Conservation (phyloP, 53 echinoderm and acorn worm species). For the Crossaster papposus region DNA sequence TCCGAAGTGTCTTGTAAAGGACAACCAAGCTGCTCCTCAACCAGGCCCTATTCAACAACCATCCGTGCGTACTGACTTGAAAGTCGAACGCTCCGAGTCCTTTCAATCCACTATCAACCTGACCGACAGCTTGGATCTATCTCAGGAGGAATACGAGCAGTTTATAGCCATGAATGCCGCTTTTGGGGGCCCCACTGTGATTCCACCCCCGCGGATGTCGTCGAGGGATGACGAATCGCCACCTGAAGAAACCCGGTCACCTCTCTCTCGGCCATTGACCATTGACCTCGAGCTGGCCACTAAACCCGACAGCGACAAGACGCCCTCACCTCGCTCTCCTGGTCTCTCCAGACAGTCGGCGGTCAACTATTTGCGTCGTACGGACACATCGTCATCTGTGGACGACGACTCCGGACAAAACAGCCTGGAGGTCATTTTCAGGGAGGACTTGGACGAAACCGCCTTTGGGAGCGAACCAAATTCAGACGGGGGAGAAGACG, state of each 20-base stretch:
- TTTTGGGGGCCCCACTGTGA: constrained; percentile 47
- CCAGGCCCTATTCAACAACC: background rate
- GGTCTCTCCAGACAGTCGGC: constrained; percentile 28
- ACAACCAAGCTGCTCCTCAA: background rate
- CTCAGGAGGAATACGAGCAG: constrained; percentile 53
- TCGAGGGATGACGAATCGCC: background rate
- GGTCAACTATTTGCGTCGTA: background rate
- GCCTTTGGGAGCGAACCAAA: background rate
- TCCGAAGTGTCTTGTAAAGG: background rate
- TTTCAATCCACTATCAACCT: constrained; percentile 15
- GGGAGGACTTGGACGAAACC: background rate
- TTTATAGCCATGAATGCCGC: constrained; percentile 53
- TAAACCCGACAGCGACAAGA: background rate
- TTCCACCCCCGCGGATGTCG: constrained; percentile 38
- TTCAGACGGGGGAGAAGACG: background rate
- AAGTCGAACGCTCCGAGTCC: background rate
- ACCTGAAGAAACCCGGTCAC: background rate
- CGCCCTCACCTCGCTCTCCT: constrained; percentile 23
- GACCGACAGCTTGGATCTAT: constrained; percentile 41
- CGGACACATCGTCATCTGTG: background rate
- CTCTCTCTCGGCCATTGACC: constrained; percentile 6
- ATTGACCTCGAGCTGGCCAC: constrained; percentile 3
- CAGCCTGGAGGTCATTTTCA: background rate
- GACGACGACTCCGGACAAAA: background rate
- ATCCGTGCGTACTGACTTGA: background rate